A percentile compares a stretch with the other conserved stretches of the same genome.
phyloP scores from a whole-genome alignment of 2,113 vertebrate species.

The Muntiacus muntjak region DNA sequence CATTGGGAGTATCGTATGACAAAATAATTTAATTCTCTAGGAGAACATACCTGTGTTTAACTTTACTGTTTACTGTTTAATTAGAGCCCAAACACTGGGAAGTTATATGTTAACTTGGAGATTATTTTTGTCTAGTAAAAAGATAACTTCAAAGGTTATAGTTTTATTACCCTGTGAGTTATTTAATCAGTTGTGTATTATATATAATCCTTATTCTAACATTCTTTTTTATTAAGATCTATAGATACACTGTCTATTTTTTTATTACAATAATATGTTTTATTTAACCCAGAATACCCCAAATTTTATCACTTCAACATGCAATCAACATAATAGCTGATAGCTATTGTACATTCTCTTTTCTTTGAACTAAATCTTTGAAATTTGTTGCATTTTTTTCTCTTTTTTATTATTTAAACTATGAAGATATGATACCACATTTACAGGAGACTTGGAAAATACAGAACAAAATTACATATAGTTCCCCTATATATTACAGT shows the following conservation, averaged over 20 bases:
- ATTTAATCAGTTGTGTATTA: conserved; percentile 18
- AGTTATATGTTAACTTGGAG: conserved; percentile 48
- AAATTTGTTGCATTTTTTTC: not conserved
- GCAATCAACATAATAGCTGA: not conserved
- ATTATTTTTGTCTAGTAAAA: conserved; percentile 58
- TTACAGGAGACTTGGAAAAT: not conserved
- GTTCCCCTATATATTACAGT: not conserved
- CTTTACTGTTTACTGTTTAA: conserved; percentile 43
- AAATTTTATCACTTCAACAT: not conserved
- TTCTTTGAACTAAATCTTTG: not conserved
- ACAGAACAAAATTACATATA: not conserved
- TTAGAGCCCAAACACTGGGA: conserved; percentile 34
- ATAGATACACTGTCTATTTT: not conserved
- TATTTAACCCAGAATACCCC: not conserved
- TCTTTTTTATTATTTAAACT: not conserved
- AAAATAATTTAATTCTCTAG: conserved; percentile 39
- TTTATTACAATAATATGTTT: not conserved
- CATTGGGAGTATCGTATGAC: not conserved
- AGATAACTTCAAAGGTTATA: conserved; percentile 32
- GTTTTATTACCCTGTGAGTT: conserved; percentile 21
- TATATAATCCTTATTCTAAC: not conserved
- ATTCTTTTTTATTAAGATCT: conserved; percentile 7
- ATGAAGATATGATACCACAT: not conserved
- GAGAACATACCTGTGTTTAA: conserved; percentile 34
- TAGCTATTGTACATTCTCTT: not conserved